Evolutionary conservation across 2,113 vertebrate genomes (phyloP), one percentile per base, ranked within the genome.

Genomic region (Phylloscopus trochilus): DNA sequence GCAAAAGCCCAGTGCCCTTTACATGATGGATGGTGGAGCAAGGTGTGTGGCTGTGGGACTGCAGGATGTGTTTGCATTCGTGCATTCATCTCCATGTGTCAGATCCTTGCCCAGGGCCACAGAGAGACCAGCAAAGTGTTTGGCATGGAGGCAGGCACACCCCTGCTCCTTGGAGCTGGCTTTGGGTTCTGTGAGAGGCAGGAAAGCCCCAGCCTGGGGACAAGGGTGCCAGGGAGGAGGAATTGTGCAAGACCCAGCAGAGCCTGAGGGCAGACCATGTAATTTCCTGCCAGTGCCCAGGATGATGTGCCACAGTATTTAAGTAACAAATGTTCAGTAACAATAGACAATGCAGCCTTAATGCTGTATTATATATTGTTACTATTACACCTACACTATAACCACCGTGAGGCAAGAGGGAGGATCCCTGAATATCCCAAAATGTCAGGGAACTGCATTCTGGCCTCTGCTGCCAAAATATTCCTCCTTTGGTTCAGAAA

Each of bases 1-100:
- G 82, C 85, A 64, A 80, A 95, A 86, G 89, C 87, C 59, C 69
- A 64, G 76, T 97, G 97, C 94, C 96, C 97, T 97, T 97, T 97
- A 77, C 3, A 31, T 96, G 92, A 97, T 92, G 78, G 79, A 97
- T 96, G 87, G 78, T 55, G 76, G 72, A 79, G 91, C 60, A 37
- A 62, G 95, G 47, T 10, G 15, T 31, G 35, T 9, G 33, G 70
- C 82, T 63, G 46, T 46, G 62, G 59, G 63, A 56, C 72, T 85
- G 92, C 73, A 43, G 85, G 75, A 60, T 28, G 74, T 4, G 4
- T 70, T 92, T 85, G 39, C 37, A 47, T 68, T 73, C 0, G 0
- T 23, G 53, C 37, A 44, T 68, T 51, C 51, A 69, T 89, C 87
- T 88, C 83, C 2, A 0, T 3, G 14, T 76, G 87, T 84, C 87